Conservation (phyloP, 2,888 invertebrate genomes). For the Pheosia tremula region DNA sequence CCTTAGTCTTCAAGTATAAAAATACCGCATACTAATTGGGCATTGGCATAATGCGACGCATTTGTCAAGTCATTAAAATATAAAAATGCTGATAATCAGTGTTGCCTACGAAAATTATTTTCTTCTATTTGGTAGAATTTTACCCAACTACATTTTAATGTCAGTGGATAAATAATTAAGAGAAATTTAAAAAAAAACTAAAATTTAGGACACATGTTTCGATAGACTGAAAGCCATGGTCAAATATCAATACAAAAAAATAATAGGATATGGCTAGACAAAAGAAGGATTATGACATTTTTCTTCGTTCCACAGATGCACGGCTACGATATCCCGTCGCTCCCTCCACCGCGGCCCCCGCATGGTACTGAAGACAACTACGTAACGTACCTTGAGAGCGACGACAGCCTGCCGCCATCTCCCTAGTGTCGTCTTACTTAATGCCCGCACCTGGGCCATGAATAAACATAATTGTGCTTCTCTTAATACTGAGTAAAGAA, state of each 20-base stretch:
- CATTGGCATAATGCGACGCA: background rate
- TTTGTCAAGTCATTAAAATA: background rate
- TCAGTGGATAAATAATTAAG: no score
- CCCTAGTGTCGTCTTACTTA: conserved; percentile 85
- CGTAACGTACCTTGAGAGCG: conserved; percentile 96
- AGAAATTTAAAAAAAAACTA: no score
- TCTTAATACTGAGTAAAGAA: background rate
- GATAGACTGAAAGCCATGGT: no score
- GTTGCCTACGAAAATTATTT: background rate
- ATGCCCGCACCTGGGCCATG: conserved; percentile 34
- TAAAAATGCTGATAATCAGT: background rate
- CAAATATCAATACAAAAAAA: no score
- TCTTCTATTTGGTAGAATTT: background rate
- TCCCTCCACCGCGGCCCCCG: conserved; percentile 85
- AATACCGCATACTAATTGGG: background rate
- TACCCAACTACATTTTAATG: background rate
- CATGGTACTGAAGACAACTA: conserved; percentile 92
- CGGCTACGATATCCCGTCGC: conserved; percentile 91
- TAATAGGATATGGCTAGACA: no score
- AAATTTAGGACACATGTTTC: no score
- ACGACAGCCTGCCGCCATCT: conserved; percentile 90
- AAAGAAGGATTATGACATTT: background rate
- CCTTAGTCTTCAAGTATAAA: no score
- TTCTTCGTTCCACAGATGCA: conserved; percentile 89
- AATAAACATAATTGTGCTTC: background rate